phyloP scores from a whole-genome alignment of 2,888 invertebrate genomes.

The Phengaris alcon region DNA sequence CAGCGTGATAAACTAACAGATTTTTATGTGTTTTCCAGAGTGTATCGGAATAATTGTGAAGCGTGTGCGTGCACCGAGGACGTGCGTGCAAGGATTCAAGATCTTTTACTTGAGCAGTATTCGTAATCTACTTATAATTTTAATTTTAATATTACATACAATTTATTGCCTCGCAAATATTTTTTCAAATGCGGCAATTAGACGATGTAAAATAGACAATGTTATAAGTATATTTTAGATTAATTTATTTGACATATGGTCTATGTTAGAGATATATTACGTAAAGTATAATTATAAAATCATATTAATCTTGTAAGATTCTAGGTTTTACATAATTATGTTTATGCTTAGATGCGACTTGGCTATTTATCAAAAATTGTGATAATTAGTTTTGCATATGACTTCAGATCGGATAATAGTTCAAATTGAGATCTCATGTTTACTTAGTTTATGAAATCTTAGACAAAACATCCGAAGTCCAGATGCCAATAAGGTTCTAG shows the following conservation, averaged over 20 bases:
- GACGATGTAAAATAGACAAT: constrained; percentile 20
- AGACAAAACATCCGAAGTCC: constrained; percentile 70
- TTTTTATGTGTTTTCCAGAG: constrained; percentile 17
- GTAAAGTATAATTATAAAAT: neutral
- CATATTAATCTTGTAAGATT: constrained; percentile 19
- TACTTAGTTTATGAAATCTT: constrained; percentile 71
- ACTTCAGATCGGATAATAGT: constrained; percentile 67
- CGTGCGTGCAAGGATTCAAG: constrained; percentile 56
- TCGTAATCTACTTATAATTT: constrained; percentile 64
- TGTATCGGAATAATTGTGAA: constrained; percentile 25
- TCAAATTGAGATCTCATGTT: constrained; percentile 77
- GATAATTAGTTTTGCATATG: constrained; percentile 66
- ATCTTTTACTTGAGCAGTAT: constrained; percentile 77
- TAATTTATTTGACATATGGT: constrained; percentile 22
- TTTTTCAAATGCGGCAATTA: constrained; percentile 22
- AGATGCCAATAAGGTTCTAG: constrained; percentile 60
- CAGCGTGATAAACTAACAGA: neutral
- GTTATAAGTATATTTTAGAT: constrained; percentile 23
- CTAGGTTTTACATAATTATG: constrained; percentile 40
- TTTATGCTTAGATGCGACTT: constrained; percentile 32
- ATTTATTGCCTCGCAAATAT: constrained; percentile 53
- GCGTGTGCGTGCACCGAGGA: neutral
- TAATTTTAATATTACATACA: constrained; percentile 20
- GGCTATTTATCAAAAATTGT: constrained; percentile 58
- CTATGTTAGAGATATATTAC: neutral